Evolutionary conservation across 2,113 vertebrate genomes (phyloP), one percentile per base, ranked within the genome.

Genomic region (Rallus limicola): DNA sequence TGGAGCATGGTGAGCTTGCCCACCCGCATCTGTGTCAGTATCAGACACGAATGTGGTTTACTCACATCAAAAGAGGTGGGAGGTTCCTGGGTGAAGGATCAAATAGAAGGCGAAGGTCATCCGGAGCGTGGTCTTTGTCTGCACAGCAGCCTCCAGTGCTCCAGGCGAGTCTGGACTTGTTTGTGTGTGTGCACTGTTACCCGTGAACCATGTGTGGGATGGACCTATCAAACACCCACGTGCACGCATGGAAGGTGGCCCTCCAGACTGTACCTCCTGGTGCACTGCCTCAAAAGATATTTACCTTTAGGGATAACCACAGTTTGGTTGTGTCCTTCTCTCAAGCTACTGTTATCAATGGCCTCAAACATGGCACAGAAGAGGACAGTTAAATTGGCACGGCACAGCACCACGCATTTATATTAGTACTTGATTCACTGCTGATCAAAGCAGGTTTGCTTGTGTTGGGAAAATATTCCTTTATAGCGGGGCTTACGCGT

Each of bases 1-100:
- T 2, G 5, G 10, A 17, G 16, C n/a, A n/a, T 0, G 4, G 8
- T 6, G 62, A 53, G n/a, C 58, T 67, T 84, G 26, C 44, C 29
- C 76, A 34, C 33, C 75, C 64, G 53, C 38, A 19, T 46, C 52
- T 56, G 24, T 76, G 38, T 58, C 62, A 12, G 26, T 5, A 36
- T 5, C 16, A 77, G 62, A 58, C 16, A 29, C 34, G 26, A 38
- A 24, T 16, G 18, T 69, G 75, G 50, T 31, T 90, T 69, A 26
- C 17, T 13, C 36, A 25, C 44, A 8, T 7, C 33, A 20, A 12
- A 31, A 79, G 34, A 21, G 34, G 31, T 13, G 24, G 33, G 48
- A 76, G 44, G 67, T 10, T 87, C 85, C 59, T 38, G 21, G 29
- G 63, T 40, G 60, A 88, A 80, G 55, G 63, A 69, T 63, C 55